Evolutionary conservation across 2,888 invertebrate genomes (phyloP).

Genomic region (Melikaiella ostensackeni): DNA sequence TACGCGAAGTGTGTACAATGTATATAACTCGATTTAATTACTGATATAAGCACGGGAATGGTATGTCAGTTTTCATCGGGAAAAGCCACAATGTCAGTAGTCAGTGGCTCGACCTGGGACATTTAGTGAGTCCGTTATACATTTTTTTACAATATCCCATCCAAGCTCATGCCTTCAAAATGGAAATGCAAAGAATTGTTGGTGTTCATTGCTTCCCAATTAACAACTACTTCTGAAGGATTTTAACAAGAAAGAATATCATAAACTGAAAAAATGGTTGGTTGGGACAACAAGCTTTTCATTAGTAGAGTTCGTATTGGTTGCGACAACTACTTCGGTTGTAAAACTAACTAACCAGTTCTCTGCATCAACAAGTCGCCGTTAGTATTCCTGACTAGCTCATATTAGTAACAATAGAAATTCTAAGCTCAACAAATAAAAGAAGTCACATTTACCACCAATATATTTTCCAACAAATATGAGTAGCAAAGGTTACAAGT

Average conservation of each 20-base stretch:
- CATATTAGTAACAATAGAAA: too few species aligned
- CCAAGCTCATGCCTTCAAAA: neutral
- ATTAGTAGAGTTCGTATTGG: too few species aligned
- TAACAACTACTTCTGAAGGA: neutral
- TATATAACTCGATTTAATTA: conserved; percentile 49
- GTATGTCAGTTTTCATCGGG: conserved; percentile 57
- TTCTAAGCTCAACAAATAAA: too few species aligned
- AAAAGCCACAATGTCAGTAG: neutral
- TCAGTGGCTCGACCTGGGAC: neutral
- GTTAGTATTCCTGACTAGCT: too few species aligned
- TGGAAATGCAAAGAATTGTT: neutral
- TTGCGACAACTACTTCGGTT: too few species aligned
- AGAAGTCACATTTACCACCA: too few species aligned
- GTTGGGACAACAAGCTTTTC: too few species aligned
- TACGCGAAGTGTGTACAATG: neutral
- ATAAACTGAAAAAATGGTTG: too few species aligned
- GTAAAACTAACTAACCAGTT: too few species aligned
- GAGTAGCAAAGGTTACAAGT: too few species aligned
- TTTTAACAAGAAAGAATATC: neutral
- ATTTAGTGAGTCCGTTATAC: neutral
- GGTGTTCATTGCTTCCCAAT: neutral
- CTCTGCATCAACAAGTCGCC: too few species aligned
- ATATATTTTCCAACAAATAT: too few species aligned
- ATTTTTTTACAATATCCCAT: neutral
- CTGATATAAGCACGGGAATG: conserved; percentile 48